Base-by-base conservation (phyloP, 2,797 vertebrate species). In the Myioborus melanocephalus region DNA sequence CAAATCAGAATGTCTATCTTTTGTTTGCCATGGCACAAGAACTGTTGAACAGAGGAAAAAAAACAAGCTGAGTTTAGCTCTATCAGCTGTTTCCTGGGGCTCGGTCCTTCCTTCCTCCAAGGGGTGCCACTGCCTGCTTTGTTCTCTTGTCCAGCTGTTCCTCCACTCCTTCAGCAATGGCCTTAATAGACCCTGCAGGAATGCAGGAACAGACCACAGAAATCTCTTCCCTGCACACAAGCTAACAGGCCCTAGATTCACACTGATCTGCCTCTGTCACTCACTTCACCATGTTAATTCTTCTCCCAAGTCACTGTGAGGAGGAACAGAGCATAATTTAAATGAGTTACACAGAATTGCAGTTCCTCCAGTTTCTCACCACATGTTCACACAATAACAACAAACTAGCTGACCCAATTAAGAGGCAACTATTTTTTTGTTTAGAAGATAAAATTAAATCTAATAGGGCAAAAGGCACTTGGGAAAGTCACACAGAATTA, bases 11-110 rank as follows among this genome's bases (percentile, higher is more conserved):
- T 39, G 95, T 95, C 96, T 97, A 90, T 97, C 97, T 96, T 98
- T 97, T 98, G 98, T 98, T 98, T 98, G 98, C 97, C 96, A 98
- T 98, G 98, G 98, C 98, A 98, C 96, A 96, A 98, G 98, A 98
- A 98, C 98, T 98, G 97, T 98, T 97, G 98, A 98, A 97, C 93
- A 93, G 97, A 97, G 94, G 95, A 90, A 94, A 97, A 97, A 97
- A 97, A 97, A 97, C 97, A 97, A 97, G 97, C 97, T 98, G 97
- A 98, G 98, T 97, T 98, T 97, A 98, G 98, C 97, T 97, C 97
- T 91, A 93, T 98, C 97, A 97, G 98, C 98, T 97, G 96, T 97
- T 97, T 98, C 98, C 97, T 97, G 97, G 97, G 97, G 97, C 95
- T 98, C 82, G 1, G 96, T 97, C 95, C 96, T 97, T 98, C 97